Conservation (phyloP, 2,113 vertebrate species). For the human region GRCh38 chr19:33722501-33723000, state of each 20-base stretch:
- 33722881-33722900: constrained; percentile 52
- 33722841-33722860: background rate
- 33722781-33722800: fast-evolving
- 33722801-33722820: background rate
- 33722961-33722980: constrained; percentile 45
- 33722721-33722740: background rate
- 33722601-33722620: background rate
- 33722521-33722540: background rate
- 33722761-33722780: background rate
- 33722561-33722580: background rate
- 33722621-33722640: background rate
- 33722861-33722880: constrained; percentile 73
- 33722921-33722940: constrained; percentile 56
- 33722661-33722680: background rate
- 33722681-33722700: background rate
- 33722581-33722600: background rate
- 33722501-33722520: background rate
- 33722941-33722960: constrained; percentile 78
- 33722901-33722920: constrained; percentile 27
- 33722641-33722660: background rate
- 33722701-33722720: fast-evolving
- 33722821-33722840: background rate
- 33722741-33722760: fast-evolving
- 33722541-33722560: background rate
- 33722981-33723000: constrained; percentile 20